Conservation (phyloP, 2,113 vertebrate species). For the Conger conger region DNA sequence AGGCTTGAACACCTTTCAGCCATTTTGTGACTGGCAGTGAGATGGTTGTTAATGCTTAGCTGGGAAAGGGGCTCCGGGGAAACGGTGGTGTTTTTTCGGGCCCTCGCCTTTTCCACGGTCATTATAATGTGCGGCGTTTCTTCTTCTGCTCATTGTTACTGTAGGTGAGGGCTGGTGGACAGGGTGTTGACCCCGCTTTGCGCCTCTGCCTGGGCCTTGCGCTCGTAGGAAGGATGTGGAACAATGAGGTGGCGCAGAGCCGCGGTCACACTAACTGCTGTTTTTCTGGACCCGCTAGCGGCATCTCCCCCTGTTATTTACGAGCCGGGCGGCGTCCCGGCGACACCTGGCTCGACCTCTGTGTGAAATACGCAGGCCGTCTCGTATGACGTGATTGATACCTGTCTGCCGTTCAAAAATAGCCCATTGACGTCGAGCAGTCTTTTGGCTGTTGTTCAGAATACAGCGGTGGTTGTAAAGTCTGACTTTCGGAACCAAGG, state of each 20-base stretch:
- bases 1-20: not conserved
- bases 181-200: not conserved
- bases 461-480: too few relatives aligned
- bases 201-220: not conserved
- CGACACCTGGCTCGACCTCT: not conserved
- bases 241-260: not conserved
- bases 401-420: not conserved
- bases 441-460: not conserved
- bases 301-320: not conserved
- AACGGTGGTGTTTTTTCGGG: not conserved
- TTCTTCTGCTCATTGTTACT: constrained; percentile 9
- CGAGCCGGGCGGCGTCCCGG: too few relatives aligned
- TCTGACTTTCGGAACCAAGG: too few relatives aligned
- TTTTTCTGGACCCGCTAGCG: not conserved
- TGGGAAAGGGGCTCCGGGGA: not conserved
- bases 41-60: not conserved
- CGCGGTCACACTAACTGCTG: not conserved
- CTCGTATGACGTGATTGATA: not conserved
- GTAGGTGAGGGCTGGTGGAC: not conserved
- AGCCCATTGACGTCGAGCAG: too few relatives aligned
- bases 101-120: not conserved
- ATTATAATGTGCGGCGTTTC: not conserved
- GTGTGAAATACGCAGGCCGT: not conserved
- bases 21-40: not conserved
- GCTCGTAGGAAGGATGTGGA: constrained; percentile 8